A percentile compares a stretch with the other conserved stretches of the same genome.
phyloP scores from a whole-genome alignment of 1,140 invertebrate genomes.

The Drosophila funebris region DNA sequence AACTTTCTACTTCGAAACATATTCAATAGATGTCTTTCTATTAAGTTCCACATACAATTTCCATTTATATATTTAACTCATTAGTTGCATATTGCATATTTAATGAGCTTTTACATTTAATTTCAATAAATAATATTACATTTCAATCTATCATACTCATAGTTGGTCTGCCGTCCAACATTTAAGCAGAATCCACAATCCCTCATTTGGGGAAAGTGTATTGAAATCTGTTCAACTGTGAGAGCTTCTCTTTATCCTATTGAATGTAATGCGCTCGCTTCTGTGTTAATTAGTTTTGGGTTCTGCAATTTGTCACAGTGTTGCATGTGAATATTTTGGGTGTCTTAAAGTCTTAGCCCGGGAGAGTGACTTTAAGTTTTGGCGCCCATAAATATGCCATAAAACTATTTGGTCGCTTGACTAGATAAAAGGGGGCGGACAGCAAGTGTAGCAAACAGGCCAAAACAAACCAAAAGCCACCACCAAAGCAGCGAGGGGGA shows the following conservation, averaged over 20 bases:
- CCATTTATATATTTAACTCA: too few relatives aligned
- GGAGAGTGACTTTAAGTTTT: slow-evolving; percentile 71
- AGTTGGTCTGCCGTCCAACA: not conserved
- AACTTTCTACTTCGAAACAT: too few relatives aligned
- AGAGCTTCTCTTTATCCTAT: slow-evolving; percentile 2
- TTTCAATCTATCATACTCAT: not conserved
- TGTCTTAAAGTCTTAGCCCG: slow-evolving; percentile 75
- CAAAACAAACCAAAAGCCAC: slow-evolving; percentile 33
- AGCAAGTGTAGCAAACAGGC: slow-evolving; percentile 66
- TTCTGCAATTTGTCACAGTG: slow-evolving; percentile 69
- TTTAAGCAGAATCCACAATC: not conserved
- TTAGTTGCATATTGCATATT: too few relatives aligned
- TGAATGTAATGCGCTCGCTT: slow-evolving; percentile 47
- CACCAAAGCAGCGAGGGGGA: not conserved
- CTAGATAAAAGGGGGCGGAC: slow-evolving; percentile 78
- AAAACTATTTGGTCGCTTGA: slow-evolving; percentile 72
- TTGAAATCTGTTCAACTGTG: slow-evolving; percentile 14
- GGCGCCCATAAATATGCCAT: slow-evolving; percentile 80
- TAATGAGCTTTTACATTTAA: too few relatives aligned
- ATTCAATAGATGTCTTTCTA: too few relatives aligned
- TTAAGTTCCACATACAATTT: too few relatives aligned
- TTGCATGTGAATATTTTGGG: slow-evolving; percentile 51
- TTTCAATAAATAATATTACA: too few relatives aligned
- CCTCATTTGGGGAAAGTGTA: not conserved
- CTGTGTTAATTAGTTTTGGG: slow-evolving; percentile 74